Conservation (phyloP, 2,888 invertebrate genomes). For the Halictus quadricinctus region DNA sequence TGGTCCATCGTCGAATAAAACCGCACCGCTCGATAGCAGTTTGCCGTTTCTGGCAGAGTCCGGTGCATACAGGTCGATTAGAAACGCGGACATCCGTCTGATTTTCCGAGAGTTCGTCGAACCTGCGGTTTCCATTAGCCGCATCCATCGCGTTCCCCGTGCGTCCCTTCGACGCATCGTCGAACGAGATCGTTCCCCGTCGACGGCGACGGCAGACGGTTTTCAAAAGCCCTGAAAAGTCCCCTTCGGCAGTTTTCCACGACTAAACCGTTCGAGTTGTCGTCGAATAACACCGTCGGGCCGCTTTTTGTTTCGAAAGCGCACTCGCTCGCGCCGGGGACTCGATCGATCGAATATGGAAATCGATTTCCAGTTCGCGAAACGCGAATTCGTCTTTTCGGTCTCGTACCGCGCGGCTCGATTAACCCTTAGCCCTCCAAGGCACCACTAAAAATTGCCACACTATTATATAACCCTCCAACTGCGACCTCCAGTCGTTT, state of each 20-base stretch:
- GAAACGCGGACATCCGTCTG: slow-evolving; percentile 39
- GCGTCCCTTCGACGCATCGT: slow-evolving; percentile 11
- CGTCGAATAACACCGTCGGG: not conserved
- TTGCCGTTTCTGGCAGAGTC: slow-evolving; percentile 32
- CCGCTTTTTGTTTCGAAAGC: not conserved
- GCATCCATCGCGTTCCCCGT: not conserved
- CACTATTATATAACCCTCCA: not conserved
- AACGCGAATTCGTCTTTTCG: not conserved
- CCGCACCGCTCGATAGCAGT: slow-evolving; percentile 47
- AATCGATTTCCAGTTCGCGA: not conserved
- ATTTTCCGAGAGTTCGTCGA: slow-evolving; percentile 53
- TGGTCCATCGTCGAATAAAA: slow-evolving; percentile 27
- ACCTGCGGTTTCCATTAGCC: slow-evolving; percentile 57
- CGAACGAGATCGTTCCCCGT: slow-evolving; percentile 9
- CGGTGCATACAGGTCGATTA: slow-evolving; percentile 32
- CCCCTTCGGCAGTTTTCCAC: not conserved
- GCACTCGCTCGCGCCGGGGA: not conserved
- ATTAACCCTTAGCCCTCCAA: not conserved
- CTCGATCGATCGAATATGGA: not conserved
- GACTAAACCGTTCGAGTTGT: not conserved
- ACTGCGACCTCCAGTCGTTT: too few relatives aligned
- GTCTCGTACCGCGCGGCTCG: not conserved
- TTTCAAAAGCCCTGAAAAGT: slow-evolving; percentile 18
- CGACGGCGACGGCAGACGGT: slow-evolving; percentile 5
- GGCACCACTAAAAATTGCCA: not conserved